Evolutionary conservation across 2,888 invertebrate species (phyloP), one percentile per base, ranked within the genome.

Genomic region (Stomorhina lunata): DNA sequence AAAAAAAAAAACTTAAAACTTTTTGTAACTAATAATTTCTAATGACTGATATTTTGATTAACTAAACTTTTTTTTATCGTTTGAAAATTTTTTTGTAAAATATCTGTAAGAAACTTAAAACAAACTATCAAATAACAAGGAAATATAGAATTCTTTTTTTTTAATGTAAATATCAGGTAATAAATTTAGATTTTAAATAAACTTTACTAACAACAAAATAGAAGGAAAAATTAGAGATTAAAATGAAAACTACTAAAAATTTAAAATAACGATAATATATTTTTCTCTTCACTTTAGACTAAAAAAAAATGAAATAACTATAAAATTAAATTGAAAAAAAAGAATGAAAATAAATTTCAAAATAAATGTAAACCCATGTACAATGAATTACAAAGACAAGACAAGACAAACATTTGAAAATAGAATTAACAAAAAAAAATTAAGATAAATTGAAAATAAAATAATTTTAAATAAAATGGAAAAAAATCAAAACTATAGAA

Each of bases 311-410:
- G 20, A 12, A 61, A 50, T 9, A 25, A 34, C 2, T 43, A 66
- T 2, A 22, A 48, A 48, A n/a, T n/a, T 25, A 53, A 50, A 66
- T 22, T 37, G 17, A 32, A 43, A n/a, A 43, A 9, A 55, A 37
- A 25, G 40, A 63, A 50, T 20, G 48, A 55, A 57, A 43, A 29
- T 6, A 29, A 45, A 20, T 43, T 5, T 59, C 45, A 57, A 57
- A 34, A 45, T 77, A 75, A 55, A 55, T 29, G 76, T 65, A 69
- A 75, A 76, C 53, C 34, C 55, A 76, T 80, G 75, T 80, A 76
- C 80, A 76, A 76, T 69, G 69, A 76, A 80, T 45, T 80, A 32
- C 22, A 72, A 72, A 55, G 57, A 80, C 34, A 59, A 65, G 61
- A 20, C 43, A 37, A 48, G 4, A 55, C 22, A 40, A 61, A 48